Evolutionary conservation across 2,888 invertebrate genomes (phyloP).

Genomic region (Diogma glabrata): DNA sequence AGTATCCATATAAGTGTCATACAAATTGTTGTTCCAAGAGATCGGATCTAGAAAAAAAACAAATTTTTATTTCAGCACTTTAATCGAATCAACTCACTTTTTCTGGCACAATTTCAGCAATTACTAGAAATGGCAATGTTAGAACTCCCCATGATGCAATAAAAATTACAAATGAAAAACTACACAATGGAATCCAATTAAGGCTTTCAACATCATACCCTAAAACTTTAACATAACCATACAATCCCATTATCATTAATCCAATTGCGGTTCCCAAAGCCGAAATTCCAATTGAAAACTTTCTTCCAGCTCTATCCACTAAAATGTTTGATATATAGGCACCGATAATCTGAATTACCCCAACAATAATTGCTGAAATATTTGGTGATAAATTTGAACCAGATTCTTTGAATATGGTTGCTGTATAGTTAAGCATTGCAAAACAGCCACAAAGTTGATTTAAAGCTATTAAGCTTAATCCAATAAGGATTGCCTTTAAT

Average conservation of each 20-base stretch:
- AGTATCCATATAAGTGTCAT: slow-evolving; percentile 22
- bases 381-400: slow-evolving; percentile 30
- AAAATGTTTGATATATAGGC: slow-evolving; percentile 29
- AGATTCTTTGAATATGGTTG: slow-evolving; percentile 29
- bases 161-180: slow-evolving; percentile 16
- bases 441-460: slow-evolving; percentile 34
- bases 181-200: slow-evolving; percentile 15
- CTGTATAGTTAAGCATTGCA: slow-evolving; percentile 33
- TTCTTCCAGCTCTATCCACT: slow-evolving; percentile 32
- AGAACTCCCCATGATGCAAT: slow-evolving; percentile 29
- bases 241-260: slow-evolving; percentile 6
- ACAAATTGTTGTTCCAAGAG: neutral
- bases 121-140: slow-evolving; percentile 29
- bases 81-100: slow-evolving; percentile 16
- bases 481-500: slow-evolving; percentile 25
- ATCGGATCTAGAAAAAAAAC: slow-evolving; percentile 16
- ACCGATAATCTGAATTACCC: slow-evolving; percentile 30
- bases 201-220: slow-evolving; percentile 2
- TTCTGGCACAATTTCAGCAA: slow-evolving; percentile 15
- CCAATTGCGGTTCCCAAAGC: slow-evolving; percentile 13
- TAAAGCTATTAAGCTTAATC: slow-evolving; percentile 26
- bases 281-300: slow-evolving; percentile 19
- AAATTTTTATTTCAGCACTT: slow-evolving; percentile 14
- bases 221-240: slow-evolving; percentile 9
- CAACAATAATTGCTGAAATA: slow-evolving; percentile 31